Percentiles rank a stretch among this genome's conserved stretches.
Conservation (phyloP, 2,113 vertebrate species). For the Manacus vitellinus region DNA sequence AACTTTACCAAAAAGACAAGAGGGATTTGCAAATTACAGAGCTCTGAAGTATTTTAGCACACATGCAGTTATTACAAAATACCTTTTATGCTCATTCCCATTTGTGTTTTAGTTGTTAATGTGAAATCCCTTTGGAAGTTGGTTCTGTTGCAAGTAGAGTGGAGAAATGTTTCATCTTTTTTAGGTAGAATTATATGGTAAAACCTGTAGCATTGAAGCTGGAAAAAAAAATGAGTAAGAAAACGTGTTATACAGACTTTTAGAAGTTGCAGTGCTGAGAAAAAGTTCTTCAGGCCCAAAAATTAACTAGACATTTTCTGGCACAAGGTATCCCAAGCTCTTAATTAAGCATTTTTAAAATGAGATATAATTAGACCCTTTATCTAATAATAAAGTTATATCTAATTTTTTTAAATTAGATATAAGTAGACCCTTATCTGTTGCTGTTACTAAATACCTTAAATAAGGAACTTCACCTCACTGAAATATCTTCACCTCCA, state of each 20-base stretch:
- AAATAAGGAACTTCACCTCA: not conserved
- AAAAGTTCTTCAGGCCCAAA: not conserved
- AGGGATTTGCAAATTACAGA: conserved; percentile 52
- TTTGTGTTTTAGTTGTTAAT: conserved; percentile 3
- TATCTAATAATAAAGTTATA: not conserved
- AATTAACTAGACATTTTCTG: not conserved
- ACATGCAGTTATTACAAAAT: not conserved
- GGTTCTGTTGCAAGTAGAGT: conserved; percentile 1
- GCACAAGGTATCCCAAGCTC: not conserved
- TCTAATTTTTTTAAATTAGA: not conserved
- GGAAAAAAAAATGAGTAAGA: not conserved
- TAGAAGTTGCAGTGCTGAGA: conserved; percentile 25
- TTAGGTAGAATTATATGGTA: conserved; percentile 40
- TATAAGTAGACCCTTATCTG: not conserved
- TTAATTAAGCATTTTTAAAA: not conserved
- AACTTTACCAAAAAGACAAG: conserved; percentile 39
- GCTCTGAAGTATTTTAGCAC: conserved; percentile 8
- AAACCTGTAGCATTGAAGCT: conserved; percentile 25
- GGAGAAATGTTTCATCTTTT: conserved; percentile 34
- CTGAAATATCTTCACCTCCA: not conserved
- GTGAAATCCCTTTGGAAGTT: conserved; percentile 8
- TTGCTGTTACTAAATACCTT: not conserved
- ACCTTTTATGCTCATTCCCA: conserved; percentile 11
- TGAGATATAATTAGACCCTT: not conserved
- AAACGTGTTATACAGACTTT: not conserved